Evolutionary conservation across 2,888 invertebrate species (phyloP).

Genomic region (Coenonympha arcania): DNA sequence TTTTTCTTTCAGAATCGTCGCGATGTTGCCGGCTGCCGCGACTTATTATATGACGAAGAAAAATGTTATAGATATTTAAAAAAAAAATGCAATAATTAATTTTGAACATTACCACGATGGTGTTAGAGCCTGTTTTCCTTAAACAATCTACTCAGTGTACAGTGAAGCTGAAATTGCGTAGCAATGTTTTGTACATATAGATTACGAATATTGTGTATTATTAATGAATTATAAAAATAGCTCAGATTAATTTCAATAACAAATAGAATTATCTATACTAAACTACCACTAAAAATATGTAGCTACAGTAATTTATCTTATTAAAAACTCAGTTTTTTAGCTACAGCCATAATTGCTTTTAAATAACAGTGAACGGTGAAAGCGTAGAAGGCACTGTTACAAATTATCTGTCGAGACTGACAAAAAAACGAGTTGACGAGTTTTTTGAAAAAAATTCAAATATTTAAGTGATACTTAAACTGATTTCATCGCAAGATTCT

Average conservation of each 20-base stretch:
- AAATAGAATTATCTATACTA: no score
- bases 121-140: slow-evolving; percentile 2
- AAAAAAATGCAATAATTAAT: slow-evolving; percentile 1
- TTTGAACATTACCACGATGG: slow-evolving; percentile 4
- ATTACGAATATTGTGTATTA: not conserved
- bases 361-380: no score
- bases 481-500: no score
- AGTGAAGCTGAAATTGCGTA: slow-evolving; percentile 9
- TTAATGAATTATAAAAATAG: not conserved
- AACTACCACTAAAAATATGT: no score
- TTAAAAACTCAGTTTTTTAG: no score
- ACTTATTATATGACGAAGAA: not conserved
- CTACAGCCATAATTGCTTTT: no score
- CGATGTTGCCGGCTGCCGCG: not conserved
- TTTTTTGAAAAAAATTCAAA: no score
- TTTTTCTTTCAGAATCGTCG: slow-evolving; percentile 2
- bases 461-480: no score
- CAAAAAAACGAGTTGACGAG: no score
- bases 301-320: no score
- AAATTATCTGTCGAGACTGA: no score
- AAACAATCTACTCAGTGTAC: not conserved
- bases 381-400: no score
- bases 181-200: slow-evolving; percentile 14
- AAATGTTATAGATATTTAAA: not conserved
- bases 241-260: not conserved